A percentile compares a stretch with the other conserved stretches of the same genome.
Conservation (phyloP, 2,888 invertebrate genomes). For the Pediacus dermestoides region DNA sequence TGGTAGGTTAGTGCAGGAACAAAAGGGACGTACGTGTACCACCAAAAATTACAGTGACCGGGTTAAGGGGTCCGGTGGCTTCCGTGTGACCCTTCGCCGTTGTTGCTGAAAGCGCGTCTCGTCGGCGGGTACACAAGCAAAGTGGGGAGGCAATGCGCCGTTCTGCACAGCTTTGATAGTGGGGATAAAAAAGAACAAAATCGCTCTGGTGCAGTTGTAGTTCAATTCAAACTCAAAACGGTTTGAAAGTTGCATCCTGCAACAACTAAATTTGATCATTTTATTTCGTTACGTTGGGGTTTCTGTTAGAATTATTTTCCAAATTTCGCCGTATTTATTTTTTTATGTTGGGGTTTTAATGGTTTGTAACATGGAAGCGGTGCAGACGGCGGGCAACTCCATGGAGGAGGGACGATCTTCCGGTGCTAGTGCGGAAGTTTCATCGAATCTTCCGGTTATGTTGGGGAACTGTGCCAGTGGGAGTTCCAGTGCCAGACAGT, state of each 20-base stretch:
- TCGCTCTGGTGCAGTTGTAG: constrained; percentile 44
- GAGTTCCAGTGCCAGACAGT: constrained; percentile 37
- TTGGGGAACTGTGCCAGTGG: constrained; percentile 28
- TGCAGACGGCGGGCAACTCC: constrained; percentile 20
- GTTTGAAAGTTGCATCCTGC: constrained; percentile 38
- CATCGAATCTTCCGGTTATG: constrained; percentile 18
- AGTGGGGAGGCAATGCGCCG: constrained; percentile 26
- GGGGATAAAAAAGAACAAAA: constrained; percentile 46
- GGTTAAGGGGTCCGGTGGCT: too few species aligned
- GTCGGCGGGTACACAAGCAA: not conserved
- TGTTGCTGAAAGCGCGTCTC: constrained; percentile 14
- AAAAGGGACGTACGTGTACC: too few species aligned
- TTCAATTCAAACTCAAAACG: constrained; percentile 27
- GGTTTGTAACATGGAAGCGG: constrained; percentile 39
- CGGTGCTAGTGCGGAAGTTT: constrained; percentile 25
- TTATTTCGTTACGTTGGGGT: too few species aligned
- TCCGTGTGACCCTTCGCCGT: constrained; percentile 17
- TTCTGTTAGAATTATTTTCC: not conserved
- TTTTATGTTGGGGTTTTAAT: constrained; percentile 24
- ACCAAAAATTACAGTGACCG: too few species aligned
- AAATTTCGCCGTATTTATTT: constrained; percentile 2
- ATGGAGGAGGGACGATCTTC: constrained; percentile 22
- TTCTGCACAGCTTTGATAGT: constrained; percentile 23
- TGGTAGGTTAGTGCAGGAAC: too few species aligned
- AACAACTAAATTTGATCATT: constrained; percentile 15